Evolutionary conservation across 2,797 vertebrate species (phyloP).

Genomic region (Brachymystax lenok): DNA sequence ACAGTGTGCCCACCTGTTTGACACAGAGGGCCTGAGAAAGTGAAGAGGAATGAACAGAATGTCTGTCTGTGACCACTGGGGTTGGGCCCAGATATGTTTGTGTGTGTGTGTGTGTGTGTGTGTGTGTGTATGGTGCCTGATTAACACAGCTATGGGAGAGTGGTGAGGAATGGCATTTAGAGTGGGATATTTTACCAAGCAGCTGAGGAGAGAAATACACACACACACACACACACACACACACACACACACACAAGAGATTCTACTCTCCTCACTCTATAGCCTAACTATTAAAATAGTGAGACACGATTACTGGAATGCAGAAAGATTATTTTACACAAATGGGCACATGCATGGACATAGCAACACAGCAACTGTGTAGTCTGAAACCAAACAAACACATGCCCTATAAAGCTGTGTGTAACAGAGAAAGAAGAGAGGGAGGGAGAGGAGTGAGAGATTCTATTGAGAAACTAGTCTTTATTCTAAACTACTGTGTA

Average conservation of each 20-base stretch:
- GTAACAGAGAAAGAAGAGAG: slow-evolving; percentile 27
- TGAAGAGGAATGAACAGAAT: slow-evolving; percentile 81
- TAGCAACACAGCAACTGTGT: slow-evolving; percentile 30
- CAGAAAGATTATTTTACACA: slow-evolving; percentile 24
- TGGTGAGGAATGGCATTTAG: slow-evolving; percentile 61
- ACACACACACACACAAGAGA: slow-evolving; percentile 31
- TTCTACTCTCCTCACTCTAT: neutral
- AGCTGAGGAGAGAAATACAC: slow-evolving; percentile 62
- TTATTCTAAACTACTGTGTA: too few relatives aligned
- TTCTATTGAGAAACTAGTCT: slow-evolving; percentile 63
- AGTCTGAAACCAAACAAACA: slow-evolving; percentile 23
- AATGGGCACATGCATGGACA: slow-evolving; percentile 1
- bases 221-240: slow-evolving; percentile 27
- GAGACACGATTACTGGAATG: slow-evolving; percentile 37
- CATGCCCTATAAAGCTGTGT: slow-evolving; percentile 7
- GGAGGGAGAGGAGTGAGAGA: slow-evolving; percentile 26
- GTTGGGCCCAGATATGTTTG: slow-evolving; percentile 49
- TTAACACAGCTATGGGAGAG: slow-evolving; percentile 53
- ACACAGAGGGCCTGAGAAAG: slow-evolving; percentile 83
- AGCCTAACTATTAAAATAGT: slow-evolving; percentile 44
- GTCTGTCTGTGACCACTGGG: slow-evolving; percentile 46
- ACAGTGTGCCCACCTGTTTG: slow-evolving; percentile 75
- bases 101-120: slow-evolving; percentile 27
- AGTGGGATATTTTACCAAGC: slow-evolving; percentile 60
- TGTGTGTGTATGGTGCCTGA: slow-evolving; percentile 19